Evolutionary conservation across 2,888 invertebrate genomes (phyloP), one percentile per base, ranked within the genome.

Genomic region (Sphaerophoria taeniata): DNA sequence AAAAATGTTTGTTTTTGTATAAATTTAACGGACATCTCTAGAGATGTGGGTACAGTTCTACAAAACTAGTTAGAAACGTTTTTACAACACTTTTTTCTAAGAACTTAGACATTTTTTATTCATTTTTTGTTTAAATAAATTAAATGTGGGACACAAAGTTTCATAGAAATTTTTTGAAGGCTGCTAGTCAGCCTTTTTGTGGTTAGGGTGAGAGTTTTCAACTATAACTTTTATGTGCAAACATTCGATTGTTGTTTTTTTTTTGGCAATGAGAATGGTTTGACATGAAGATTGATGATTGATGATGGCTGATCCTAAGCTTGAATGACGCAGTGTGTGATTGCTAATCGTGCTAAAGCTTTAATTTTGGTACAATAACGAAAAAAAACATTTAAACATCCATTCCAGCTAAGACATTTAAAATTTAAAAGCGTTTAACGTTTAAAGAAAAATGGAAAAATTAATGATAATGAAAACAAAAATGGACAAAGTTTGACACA

Each of bases 51-150:
- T 24, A 65, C 73, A 73, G 51, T 53, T 76, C 85, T 85, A 85
- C 85, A 81, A 24, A 85, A 85, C 81, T 85, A 81, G 33, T 65
- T 73, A 73, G 49, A 58, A 81, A 85, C 69, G 69, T 85, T 80
- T 85, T 51, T 85, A 85, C 85, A 85, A 85, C 85, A 85, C 63
- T 51, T 80, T 43, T 43, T 60, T 71, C 53, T 70, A 67, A 6
- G 6, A 24, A 24, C 24, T 24, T 24, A 24, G 24, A 24, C 24
- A 24, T 24, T 24, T 56, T 53, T 76, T 69, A 65, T 67, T 72
- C 49, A 34, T 53, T 33, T 34, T 39, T 7, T 43, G 9, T 39
- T 39, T 39, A 39, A 39, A 7, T 24, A 24, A 24, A 39, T 43
- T 43, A 11, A 43, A 33, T 16, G 34, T 49, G 65, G 53, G 39